Conservation (phyloP, 2,888 invertebrate genomes). For the Phania funesta region DNA sequence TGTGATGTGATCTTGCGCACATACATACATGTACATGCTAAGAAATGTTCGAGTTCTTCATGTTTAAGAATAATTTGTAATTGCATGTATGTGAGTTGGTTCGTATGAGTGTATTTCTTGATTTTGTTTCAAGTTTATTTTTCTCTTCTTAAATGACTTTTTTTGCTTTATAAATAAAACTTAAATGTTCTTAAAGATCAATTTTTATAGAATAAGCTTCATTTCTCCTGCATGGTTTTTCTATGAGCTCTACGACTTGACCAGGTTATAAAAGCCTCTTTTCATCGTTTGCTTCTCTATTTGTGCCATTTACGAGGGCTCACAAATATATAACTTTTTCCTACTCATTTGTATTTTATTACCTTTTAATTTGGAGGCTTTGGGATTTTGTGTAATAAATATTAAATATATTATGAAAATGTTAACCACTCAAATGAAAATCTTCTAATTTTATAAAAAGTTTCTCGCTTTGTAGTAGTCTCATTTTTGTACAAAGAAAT, state of each 20-base stretch:
- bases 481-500: too few species aligned
- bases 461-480: too few species aligned
- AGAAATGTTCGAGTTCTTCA: conserved; percentile 12
- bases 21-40: conserved; percentile 1
- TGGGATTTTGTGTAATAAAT: too few species aligned
- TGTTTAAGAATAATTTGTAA: conserved; percentile 31
- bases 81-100: neutral
- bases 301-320: neutral
- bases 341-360: too few species aligned
- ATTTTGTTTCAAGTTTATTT: neutral
- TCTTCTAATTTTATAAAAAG: too few species aligned
- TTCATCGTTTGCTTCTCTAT: neutral
- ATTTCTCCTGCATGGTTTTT: neutral
- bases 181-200: conserved; percentile 40
- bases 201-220: conserved; percentile 17
- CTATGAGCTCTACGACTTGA: neutral
- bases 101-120: neutral
- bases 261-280: neutral
- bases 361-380: too few species aligned
- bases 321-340: too few species aligned
- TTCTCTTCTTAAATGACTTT: neutral
- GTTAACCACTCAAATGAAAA: too few species aligned
- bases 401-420: too few species aligned
- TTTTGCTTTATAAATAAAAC: conserved; percentile 24
- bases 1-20: conserved; percentile 46